Evolutionary conservation across 1,140 invertebrate genomes (phyloP).

Genomic region (Onthophagus taurus): DNA sequence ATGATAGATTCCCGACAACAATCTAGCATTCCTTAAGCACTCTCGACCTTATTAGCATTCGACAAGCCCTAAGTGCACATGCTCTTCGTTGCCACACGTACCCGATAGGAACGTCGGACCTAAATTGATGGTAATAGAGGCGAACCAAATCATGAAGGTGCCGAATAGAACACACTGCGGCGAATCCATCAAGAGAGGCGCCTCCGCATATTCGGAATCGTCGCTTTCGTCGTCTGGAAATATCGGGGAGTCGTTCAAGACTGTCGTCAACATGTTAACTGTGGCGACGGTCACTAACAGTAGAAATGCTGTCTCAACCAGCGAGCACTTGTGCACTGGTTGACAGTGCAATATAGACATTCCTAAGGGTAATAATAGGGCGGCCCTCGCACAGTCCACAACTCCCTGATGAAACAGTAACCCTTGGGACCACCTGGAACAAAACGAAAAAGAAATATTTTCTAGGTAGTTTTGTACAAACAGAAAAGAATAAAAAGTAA

Average conservation of each 20-base stretch:
- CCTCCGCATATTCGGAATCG: slow-evolving; percentile 53
- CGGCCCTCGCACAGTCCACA: slow-evolving; percentile 74
- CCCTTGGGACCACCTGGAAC: slow-evolving; percentile 75
- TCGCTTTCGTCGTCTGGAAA: slow-evolving; percentile 71
- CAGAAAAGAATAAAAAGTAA: too few relatives aligned
- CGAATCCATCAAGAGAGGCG: slow-evolving; percentile 34
- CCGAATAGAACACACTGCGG: slow-evolving; percentile 81
- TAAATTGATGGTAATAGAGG: slow-evolving; percentile 80
- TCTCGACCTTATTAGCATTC: too few relatives aligned
- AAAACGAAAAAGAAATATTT: too few relatives aligned
- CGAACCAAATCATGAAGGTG: slow-evolving; percentile 89
- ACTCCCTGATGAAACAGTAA: slow-evolving; percentile 77
- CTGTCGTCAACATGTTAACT: slow-evolving; percentile 83
- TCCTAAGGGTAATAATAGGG: slow-evolving; percentile 69
- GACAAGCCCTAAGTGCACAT: too few relatives aligned
- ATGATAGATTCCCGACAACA: too few relatives aligned
- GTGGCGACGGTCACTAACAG: slow-evolving; percentile 80
- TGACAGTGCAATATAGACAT: slow-evolving; percentile 74
- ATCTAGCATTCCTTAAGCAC: too few relatives aligned
- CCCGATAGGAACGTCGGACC: slow-evolving; percentile 78
- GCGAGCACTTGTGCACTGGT: slow-evolving; percentile 75
- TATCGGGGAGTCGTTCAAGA: slow-evolving; percentile 81
- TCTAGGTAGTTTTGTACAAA: too few relatives aligned
- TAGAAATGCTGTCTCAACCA: slow-evolving; percentile 84
- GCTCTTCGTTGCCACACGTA: too few relatives aligned